These are phyloP conservation scores for Erebia epiphron DNA, from an alignment of 2,888 invertebrate genomes.

Conservation along the genomic window DNA sequence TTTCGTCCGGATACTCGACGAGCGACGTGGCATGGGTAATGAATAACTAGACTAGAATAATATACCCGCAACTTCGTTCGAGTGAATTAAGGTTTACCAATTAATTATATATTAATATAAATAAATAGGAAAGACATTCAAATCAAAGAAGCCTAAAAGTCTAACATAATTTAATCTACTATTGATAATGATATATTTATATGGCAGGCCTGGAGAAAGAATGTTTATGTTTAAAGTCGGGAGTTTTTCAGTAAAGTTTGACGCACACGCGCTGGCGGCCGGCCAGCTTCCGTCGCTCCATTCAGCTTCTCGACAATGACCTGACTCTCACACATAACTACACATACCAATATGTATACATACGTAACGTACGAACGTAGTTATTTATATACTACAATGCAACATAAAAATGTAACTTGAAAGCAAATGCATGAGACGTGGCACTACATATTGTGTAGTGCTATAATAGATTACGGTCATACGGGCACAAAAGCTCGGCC, in stretches of 20 bases:
- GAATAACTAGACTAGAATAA: too few species aligned
- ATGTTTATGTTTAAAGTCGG: conserved; percentile 54
- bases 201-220: conserved; percentile 27
- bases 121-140: background rate
- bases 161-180: background rate
- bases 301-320: conserved; percentile 79
- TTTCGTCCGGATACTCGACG: too few species aligned
- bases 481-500: too few species aligned
- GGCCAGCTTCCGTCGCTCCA: conserved; percentile 74
- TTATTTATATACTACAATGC: background rate
- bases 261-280: conserved; percentile 69
- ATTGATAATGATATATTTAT: conserved; percentile 1
- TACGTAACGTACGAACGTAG: too few species aligned
- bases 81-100: too few species aligned
- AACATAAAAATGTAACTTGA: background rate
- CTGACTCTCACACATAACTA: conserved; percentile 54
- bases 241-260: conserved; percentile 61
- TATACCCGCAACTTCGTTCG: too few species aligned
- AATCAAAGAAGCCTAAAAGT: background rate
- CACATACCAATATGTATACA: conserved; percentile 13
- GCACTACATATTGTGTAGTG: background rate
- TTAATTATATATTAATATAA: too few species aligned
- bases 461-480: too few species aligned
- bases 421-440: background rate
- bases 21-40: too few species aligned